Evolutionary conservation across 2,797 vertebrate genomes (phyloP).

Genomic region (Podargus strigoides): DNA sequence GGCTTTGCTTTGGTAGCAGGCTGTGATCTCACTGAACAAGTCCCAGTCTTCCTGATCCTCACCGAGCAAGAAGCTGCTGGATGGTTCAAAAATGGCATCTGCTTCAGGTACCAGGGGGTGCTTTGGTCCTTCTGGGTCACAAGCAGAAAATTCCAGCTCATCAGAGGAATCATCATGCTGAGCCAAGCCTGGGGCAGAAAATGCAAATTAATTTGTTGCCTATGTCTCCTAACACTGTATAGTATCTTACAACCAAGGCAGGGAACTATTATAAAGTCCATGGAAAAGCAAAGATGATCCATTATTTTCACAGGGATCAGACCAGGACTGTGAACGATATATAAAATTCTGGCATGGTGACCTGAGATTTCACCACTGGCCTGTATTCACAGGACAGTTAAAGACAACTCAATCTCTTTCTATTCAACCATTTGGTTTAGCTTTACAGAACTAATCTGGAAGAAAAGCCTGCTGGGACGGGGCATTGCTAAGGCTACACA

Average conservation of each 20-base stretch:
- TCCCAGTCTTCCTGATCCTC: conserved; percentile 66
- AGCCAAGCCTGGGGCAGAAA: conserved; percentile 22
- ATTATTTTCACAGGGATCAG: background rate
- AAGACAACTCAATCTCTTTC: background rate
- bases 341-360: background rate
- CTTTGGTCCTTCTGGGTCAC: conserved; percentile 55
- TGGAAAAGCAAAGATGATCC: background rate
- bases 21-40: conserved; percentile 70
- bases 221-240: background rate
- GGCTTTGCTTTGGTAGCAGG: conserved; percentile 65
- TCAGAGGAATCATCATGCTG: conserved; percentile 74
- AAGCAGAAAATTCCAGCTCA: conserved; percentile 68
- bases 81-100: conserved; percentile 49
- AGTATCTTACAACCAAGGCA: background rate
- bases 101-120: conserved; percentile 20
- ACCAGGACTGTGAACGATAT: background rate
- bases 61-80: conserved; percentile 36
- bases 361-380: background rate
- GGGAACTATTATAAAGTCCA: background rate
- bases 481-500: background rate
- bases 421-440: background rate
- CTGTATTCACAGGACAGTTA: background rate
- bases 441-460: background rate
- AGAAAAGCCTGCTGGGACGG: background rate
- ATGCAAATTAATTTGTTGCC: background rate